These are phyloP conservation scores for Xiphydria camelus DNA, from an alignment of 2,888 invertebrate genomes.

Conservation along the genomic window DNA sequence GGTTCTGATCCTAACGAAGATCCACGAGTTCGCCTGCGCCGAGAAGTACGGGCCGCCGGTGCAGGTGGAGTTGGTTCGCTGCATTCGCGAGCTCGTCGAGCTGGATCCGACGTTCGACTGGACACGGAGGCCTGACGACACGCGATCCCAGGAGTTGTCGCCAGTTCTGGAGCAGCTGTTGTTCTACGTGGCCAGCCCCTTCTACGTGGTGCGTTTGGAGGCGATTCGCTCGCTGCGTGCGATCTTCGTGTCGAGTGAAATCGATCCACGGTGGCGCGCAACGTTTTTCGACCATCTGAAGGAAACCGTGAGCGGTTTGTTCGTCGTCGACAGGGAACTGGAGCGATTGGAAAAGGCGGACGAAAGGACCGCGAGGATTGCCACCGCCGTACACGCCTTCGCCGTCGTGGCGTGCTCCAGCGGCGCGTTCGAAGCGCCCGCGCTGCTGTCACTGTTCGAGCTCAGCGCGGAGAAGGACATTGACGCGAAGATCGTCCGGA, in stretches of 20 bases:
- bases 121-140: constrained; percentile 32
- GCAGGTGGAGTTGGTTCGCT: constrained; percentile 52
- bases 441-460: constrained; percentile 62
- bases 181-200: constrained; percentile 50
- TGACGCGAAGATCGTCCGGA: constrained; percentile 55
- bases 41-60: constrained; percentile 52
- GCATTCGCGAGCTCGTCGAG: constrained; percentile 53
- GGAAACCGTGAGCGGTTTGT: constrained; percentile 41
- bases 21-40: constrained; percentile 19
- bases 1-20: background rate
- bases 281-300: constrained; percentile 49
- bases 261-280: constrained; percentile 38
- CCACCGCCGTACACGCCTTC: constrained; percentile 64
- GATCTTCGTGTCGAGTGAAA: constrained; percentile 42
- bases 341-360: constrained; percentile 57
- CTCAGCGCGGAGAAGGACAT: constrained; percentile 62
- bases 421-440: constrained; percentile 60
- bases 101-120: constrained; percentile 40
- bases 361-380: constrained; percentile 64
- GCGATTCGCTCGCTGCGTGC: constrained; percentile 51
- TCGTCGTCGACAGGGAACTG: constrained; percentile 55
- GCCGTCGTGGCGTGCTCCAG: constrained; percentile 62
- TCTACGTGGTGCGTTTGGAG: constrained; percentile 55
- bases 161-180: constrained; percentile 26
- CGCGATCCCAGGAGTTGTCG: constrained; percentile 27